These are phyloP conservation scores for Habropoda laboriosa DNA, from an alignment of 1,140 invertebrate genomes.

Conservation along the genomic window DNA sequence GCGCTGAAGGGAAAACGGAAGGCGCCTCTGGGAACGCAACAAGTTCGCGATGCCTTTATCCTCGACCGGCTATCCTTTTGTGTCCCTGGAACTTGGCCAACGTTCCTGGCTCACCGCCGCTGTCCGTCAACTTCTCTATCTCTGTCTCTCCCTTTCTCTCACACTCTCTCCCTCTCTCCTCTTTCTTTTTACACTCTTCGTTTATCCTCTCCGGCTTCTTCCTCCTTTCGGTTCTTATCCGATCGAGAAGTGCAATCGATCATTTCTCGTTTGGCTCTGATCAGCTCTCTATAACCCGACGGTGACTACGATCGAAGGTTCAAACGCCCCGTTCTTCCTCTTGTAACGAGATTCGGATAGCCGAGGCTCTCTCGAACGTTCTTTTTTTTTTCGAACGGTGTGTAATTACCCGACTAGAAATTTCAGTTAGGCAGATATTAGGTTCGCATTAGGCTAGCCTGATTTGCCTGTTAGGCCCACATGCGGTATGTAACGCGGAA, in stretches of 20 bases:
- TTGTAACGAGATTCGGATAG: not conserved
- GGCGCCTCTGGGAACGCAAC: conserved; percentile 68
- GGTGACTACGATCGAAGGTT: conserved; percentile 4
- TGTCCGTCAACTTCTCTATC: not conserved
- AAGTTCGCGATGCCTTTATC: conserved; percentile 65
- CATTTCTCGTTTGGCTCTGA: conserved; percentile 8
- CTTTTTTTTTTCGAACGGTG: too few relatives aligned
- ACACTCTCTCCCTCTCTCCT: not conserved
- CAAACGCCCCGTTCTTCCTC: conserved; percentile 6
- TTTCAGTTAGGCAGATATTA: too few relatives aligned
- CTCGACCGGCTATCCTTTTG: conserved; percentile 61
- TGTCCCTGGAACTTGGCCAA: conserved; percentile 70
- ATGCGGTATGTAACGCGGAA: too few relatives aligned
- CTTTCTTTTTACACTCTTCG: not conserved
- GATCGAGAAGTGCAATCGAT: conserved; percentile 25
- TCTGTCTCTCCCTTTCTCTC: not conserved
- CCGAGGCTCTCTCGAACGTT: too few relatives aligned
- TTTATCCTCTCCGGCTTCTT: too few relatives aligned
- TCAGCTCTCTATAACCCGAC: not conserved
- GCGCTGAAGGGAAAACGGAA: conserved; percentile 37
- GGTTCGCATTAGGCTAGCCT: too few relatives aligned
- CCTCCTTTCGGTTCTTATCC: conserved; percentile 21
- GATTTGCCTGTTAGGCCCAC: too few relatives aligned
- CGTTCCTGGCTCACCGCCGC: conserved; percentile 45
- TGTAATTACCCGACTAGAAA: too few relatives aligned